Evolutionary conservation across 2,888 invertebrate species (phyloP), one percentile per base, ranked within the genome.

Genomic region (Sipunculus nudus): DNA sequence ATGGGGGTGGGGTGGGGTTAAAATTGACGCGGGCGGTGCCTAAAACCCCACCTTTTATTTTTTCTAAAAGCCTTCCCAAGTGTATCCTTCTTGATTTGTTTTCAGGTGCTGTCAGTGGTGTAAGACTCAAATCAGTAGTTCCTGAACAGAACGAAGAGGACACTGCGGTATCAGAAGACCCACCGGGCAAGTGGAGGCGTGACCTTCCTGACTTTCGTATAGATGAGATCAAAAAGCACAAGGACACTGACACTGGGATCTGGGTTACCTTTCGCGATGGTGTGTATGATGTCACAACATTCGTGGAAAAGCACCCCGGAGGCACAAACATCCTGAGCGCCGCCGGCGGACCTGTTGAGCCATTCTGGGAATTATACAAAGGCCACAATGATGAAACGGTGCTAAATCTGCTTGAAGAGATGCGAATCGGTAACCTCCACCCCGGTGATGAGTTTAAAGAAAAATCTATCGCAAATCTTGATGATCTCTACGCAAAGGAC

Each of bases 271-370:
- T 78, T 73, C 80, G 81, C 65, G 78, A 83, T 70, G 97, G 97
- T 0, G 97, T 99, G 2, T 99, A 98, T 80, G 96, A 99, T 78
- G 90, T 99, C 29, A 97, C 97, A 0, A 87, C 92, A 35, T 99
- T 97, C 84, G 87, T 96, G 0, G 86, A 89, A 0, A 87, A 90
- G 31, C 99, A 99, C 86, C 99, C 99, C 0, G 81, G 82, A 0
- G 93, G 96, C 2, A 90, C 91, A 46, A 92, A 93, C 80, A 94
- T 97, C 60, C 83, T 93, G 77, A 89, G 97, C 85, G 96, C 94
- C 0, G 96, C 94, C 0, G 98, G 98, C 3, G 89, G 90, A 50
- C 91, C 94, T 1, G 88, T 98, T 1, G 98, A 98, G 79, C 96
- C 97, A 0, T 87, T 82, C 73, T 86, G 86, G 86, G 87, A 90